Evolutionary conservation across 2,797 vertebrate species (phyloP).

Genomic region (Serranus cabrilla): DNA sequence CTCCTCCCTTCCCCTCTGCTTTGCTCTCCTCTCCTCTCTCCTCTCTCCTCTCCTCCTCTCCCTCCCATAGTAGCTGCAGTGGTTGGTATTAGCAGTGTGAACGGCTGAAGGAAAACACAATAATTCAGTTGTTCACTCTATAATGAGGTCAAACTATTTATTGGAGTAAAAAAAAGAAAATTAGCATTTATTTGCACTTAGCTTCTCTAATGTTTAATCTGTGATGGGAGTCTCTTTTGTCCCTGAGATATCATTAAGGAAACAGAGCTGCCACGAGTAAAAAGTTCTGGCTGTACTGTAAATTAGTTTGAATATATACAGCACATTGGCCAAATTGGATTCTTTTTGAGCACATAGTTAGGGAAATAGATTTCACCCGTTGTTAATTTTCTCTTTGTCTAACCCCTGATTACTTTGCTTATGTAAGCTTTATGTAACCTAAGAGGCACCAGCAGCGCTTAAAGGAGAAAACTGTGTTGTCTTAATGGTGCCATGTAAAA

Average conservation of each 20-base stretch:
- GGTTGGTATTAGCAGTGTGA: slow-evolving; percentile 15
- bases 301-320: slow-evolving; percentile 44
- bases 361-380: slow-evolving; percentile 63
- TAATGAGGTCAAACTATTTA: slow-evolving; percentile 42
- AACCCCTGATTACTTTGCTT: slow-evolving; percentile 59
- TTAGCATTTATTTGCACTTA: slow-evolving; percentile 23
- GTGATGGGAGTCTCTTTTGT: slow-evolving; percentile 28
- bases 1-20: not conserved
- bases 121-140: slow-evolving; percentile 31
- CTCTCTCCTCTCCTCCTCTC: not conserved
- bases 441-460: slow-evolving; percentile 41
- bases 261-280: slow-evolving; percentile 1
- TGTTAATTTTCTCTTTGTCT: slow-evolving; percentile 68
- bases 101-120: not conserved
- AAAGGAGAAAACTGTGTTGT: slow-evolving; percentile 49
- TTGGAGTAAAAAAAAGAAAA: slow-evolving; percentile 12
- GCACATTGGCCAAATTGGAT: slow-evolving; percentile 54
- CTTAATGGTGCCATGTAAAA: slow-evolving; percentile 53
- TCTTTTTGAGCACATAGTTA: slow-evolving; percentile 39
- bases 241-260: slow-evolving; percentile 41
- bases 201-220: slow-evolving; percentile 24
- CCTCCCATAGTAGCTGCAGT: slow-evolving; percentile 1
- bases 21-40: too few species aligned
- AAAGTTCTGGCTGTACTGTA: slow-evolving; percentile 25
- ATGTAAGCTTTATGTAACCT: slow-evolving; percentile 51